Evolutionary conservation across 1,140 invertebrate genomes (phyloP), one percentile per base, ranked within the genome.

Genomic region (Drosophila fuyamai): DNA sequence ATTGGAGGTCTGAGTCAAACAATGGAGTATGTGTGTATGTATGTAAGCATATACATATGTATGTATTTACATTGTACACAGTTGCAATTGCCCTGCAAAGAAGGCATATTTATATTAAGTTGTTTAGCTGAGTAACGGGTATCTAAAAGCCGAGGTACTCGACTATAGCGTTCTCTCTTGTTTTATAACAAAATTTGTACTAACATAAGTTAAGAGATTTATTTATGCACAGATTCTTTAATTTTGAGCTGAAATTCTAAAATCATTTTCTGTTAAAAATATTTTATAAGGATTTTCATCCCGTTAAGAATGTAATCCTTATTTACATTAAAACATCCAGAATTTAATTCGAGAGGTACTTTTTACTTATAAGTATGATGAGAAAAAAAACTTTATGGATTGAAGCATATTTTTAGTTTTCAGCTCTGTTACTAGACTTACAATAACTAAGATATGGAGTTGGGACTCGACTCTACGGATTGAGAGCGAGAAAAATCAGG

Each of bases 401-500:
- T 41, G 35, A 12, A 5, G 7, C 23, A 14, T 57, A n/a, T 13
- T 56, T 27, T 27, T 40, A 13, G 58, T 40, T 40, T 18, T n/a
- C 51, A 62, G 27, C 51, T 50, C 56, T 6, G 13, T 50, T 18
- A 7, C 29, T 7, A 8, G 29, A 27, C 48, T 29, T 29, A 23
- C 14, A 54, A 0, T 9, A 32, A n/a, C 27, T 41, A 32, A 41
- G 53, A 43, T 47, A 59, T n/a, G 27, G 53, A 44, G 23, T 62
- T 14, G n/a, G 29, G 12, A 12, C 9, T 4, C 14, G n/a, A 36
- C 4, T 48, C n/a, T n/a, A 71, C 1, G 8, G 18, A 47, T 50
- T 55, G n/a, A 51, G 32, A 47, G 51, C 56, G 27, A 57, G 59
- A 47, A 63, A 50, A 51, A 80, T 59, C 23, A 79, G 44, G 23